These are phyloP conservation scores for Reticulitermes speratus DNA, from an alignment of 1,140 invertebrate genomes.

Conservation along the genomic window DNA sequence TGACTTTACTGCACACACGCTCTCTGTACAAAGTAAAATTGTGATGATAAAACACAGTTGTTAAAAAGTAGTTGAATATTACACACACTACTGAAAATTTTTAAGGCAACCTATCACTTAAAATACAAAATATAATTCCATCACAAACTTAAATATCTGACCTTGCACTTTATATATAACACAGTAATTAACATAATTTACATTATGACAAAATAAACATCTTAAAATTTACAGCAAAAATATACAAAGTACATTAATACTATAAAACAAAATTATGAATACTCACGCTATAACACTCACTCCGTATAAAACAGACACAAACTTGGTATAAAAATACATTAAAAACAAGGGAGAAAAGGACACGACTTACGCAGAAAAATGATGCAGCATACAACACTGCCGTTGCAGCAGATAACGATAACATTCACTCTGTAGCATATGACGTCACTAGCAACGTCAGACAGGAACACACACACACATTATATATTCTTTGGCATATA, in stretches of 20 bases:
- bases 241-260: background rate
- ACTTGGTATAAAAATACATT: background rate
- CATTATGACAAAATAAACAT: background rate
- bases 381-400: background rate
- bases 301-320: background rate
- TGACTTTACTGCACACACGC: background rate
- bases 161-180: background rate
- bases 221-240: conserved; percentile 2
- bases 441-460: background rate
- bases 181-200: background rate
- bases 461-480: background rate
- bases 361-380: background rate
- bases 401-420: background rate
- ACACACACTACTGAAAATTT: background rate
- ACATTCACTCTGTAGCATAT: no score
- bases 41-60: background rate
- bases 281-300: background rate
- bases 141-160: background rate
- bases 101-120: background rate
- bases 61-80: background rate
- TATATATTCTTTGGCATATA: background rate
- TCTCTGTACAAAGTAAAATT: background rate
- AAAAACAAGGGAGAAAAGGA: background rate
- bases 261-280: background rate
- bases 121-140: conserved; percentile 16